These are phyloP conservation scores for Dryomyza anilis DNA, from an alignment of 2,888 invertebrate species.

Conservation along the genomic window DNA sequence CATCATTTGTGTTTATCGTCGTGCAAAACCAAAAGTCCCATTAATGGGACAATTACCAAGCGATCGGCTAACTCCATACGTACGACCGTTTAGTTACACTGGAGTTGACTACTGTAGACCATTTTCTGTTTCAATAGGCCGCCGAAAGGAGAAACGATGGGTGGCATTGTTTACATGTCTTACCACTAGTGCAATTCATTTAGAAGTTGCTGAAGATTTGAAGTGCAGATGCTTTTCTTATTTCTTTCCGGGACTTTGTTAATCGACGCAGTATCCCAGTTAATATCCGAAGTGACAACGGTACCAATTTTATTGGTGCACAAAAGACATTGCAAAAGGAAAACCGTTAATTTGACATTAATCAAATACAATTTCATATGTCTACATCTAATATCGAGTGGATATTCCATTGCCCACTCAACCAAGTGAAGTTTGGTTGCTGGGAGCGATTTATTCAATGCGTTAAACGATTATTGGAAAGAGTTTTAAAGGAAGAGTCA, in stretches of 20 bases:
- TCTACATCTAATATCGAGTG: constrained; percentile 28
- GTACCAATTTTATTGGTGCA: constrained; percentile 28
- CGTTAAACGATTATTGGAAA: constrained; percentile 23
- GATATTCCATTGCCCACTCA: constrained; percentile 33
- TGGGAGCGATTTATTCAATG: constrained; percentile 32
- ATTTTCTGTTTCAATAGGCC: neutral
- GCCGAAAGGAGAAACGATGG: constrained; percentile 21
- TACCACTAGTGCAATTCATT: constrained; percentile 12
- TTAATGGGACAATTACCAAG: constrained; percentile 31
- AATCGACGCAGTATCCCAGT: constrained; percentile 23
- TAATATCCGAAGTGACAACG: constrained; percentile 30
- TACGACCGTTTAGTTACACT: constrained; percentile 33
- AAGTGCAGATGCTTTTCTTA: constrained; percentile 4
- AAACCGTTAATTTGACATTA: neutral
- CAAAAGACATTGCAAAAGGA: neutral
- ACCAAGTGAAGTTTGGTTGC: too few species aligned
- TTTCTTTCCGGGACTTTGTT: constrained; percentile 1
- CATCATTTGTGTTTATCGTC: too few species aligned
- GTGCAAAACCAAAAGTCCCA: constrained; percentile 9
- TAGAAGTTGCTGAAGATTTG: constrained; percentile 9
- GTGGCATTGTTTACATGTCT: constrained; percentile 26
- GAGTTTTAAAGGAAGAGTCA: constrained; percentile 19
- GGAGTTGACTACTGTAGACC: constrained; percentile 33
- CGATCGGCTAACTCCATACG: constrained; percentile 30
- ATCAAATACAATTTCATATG: neutral